phyloP scores from a whole-genome alignment of 2,888 invertebrate genomes.

The Apoda limacodes region DNA sequence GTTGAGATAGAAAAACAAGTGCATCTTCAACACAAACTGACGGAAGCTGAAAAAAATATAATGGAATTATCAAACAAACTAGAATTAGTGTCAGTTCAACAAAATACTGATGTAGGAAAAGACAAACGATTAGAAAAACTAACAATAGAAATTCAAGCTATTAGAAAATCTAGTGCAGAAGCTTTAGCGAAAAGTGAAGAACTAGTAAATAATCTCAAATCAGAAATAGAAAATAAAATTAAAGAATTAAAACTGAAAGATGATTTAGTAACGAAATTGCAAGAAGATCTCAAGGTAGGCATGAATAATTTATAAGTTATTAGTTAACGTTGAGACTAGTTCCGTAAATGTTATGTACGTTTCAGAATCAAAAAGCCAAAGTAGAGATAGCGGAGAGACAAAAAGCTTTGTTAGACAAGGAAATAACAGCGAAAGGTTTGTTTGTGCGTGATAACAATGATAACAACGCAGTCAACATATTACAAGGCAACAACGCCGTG shows the following conservation, averaged over 20 bases:
- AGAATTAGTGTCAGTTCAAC: slow-evolving; percentile 50
- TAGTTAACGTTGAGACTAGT: too few relatives aligned
- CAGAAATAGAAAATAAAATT: slow-evolving; percentile 47
- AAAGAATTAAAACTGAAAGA: slow-evolving; percentile 51
- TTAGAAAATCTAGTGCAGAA: slow-evolving; percentile 43
- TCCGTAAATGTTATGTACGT: too few relatives aligned
- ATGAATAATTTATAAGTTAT: slow-evolving; percentile 1
- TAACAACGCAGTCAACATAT: slow-evolving; percentile 44
- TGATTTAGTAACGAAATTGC: slow-evolving; percentile 42
- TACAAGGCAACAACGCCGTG: slow-evolving; percentile 43
- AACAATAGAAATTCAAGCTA: slow-evolving; percentile 49
- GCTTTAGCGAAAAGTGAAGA: slow-evolving; percentile 43
- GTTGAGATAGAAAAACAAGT: slow-evolving; percentile 47
- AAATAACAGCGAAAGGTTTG: slow-evolving; percentile 32
- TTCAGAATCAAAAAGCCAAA: slow-evolving; percentile 50
- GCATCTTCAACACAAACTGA: slow-evolving; percentile 43
- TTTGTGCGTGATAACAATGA: slow-evolving; percentile 51
- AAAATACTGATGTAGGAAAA: slow-evolving; percentile 47
- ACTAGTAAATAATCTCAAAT: slow-evolving; percentile 41
- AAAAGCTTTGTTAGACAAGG: slow-evolving; percentile 46
- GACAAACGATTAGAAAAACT: slow-evolving; percentile 53
- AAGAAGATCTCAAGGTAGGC: slow-evolving; percentile 53
- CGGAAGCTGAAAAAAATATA: slow-evolving; percentile 42
- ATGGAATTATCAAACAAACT: slow-evolving; percentile 51
- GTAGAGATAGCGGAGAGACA: slow-evolving; percentile 50